Evolutionary conservation across 2,797 vertebrate genomes (phyloP).

Genomic region (Hippopotamyrus pictus): DNA sequence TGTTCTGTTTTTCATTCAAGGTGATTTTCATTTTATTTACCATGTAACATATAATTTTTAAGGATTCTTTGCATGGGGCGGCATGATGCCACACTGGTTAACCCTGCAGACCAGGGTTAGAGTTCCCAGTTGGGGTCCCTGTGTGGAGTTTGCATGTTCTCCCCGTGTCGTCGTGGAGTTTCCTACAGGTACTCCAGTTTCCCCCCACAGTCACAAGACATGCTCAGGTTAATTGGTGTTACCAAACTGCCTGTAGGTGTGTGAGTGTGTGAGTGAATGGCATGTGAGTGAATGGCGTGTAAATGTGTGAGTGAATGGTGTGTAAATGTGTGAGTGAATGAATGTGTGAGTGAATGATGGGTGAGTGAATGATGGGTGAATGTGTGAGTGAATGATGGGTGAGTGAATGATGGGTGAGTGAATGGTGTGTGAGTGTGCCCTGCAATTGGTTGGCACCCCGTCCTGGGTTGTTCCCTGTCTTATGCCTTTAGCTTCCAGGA

Average conservation of each 20-base stretch:
- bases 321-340: background rate
- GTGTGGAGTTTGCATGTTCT: background rate
- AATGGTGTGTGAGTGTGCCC: background rate
- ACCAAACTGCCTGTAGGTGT: background rate
- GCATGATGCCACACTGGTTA: background rate
- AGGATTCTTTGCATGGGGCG: background rate
- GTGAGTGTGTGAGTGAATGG: background rate
- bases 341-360: no score
- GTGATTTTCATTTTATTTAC: background rate
- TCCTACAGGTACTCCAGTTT: background rate
- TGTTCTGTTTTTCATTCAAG: background rate
- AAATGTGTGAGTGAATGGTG: background rate
- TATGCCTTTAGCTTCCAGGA: background rate
- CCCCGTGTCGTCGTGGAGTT: background rate
- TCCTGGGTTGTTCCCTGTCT: background rate
- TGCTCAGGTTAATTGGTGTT: background rate
- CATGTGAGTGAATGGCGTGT: background rate
- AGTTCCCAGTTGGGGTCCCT: background rate
- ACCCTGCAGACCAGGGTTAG: no score
- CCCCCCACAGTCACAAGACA: background rate
- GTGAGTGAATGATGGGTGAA: no score
- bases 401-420: background rate
- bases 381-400: background rate
- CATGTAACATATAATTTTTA: background rate
- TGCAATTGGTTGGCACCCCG: background rate